phyloP scores from a whole-genome alignment of 2,113 vertebrate species.

The Triplophysa dalaica region DNA sequence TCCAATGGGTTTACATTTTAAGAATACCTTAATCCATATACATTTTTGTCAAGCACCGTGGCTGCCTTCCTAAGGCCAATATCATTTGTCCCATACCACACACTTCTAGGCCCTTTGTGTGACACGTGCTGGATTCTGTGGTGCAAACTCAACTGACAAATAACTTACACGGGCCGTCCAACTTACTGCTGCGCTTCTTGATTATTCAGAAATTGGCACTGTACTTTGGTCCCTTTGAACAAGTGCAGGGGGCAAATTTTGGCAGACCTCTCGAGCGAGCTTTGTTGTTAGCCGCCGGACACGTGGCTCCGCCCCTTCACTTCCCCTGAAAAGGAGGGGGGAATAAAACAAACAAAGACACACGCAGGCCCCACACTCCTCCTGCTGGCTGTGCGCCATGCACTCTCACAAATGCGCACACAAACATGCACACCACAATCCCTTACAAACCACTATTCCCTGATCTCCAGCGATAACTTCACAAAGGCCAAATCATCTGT shows the following conservation, averaged over 20 bases:
- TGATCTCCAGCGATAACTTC: slow-evolving; percentile 63
- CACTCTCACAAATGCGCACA: slow-evolving; percentile 44
- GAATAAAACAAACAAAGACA: slow-evolving; percentile 73
- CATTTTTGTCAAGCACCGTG: neutral
- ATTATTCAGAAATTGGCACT: slow-evolving; percentile 48
- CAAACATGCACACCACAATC: slow-evolving; percentile 52
- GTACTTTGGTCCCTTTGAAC: slow-evolving; percentile 27
- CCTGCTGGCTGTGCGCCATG: slow-evolving; percentile 68
- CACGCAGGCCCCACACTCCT: slow-evolving; percentile 69
- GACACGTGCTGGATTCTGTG: slow-evolving; percentile 25
- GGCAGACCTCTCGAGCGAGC: slow-evolving; percentile 56
- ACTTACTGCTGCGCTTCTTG: slow-evolving; percentile 30
- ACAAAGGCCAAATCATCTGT: slow-evolving; percentile 66
- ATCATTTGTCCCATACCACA: neutral
- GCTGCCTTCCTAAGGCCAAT: neutral
- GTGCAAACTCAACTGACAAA: slow-evolving; percentile 17
- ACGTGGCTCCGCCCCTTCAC: slow-evolving; percentile 58
- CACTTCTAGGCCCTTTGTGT: neutral
- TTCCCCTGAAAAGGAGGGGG: slow-evolving; percentile 58
- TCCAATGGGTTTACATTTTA: too few relatives aligned
- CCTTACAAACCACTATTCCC: slow-evolving; percentile 43
- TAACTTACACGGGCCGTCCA: neutral
- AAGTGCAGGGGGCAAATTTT: slow-evolving; percentile 52
- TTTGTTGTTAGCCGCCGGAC: slow-evolving; percentile 53
- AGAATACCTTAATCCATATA: neutral